phyloP scores from a whole-genome alignment of 2,888 invertebrate species.

The Pollenia griseotomentosa region DNA sequence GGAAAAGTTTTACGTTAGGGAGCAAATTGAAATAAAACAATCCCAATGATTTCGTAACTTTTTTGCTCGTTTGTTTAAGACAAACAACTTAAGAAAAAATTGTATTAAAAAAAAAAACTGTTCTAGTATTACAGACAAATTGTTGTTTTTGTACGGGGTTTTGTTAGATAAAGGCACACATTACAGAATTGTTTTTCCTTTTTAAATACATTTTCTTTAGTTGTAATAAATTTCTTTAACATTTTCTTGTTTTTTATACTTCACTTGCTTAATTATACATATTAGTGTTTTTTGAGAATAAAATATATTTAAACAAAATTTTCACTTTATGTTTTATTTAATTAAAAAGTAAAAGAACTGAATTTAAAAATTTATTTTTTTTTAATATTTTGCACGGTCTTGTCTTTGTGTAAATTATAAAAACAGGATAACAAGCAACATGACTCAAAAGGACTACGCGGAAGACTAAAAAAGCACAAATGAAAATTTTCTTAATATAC shows the following conservation, averaged over 20 bases:
- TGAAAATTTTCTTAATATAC: constrained; percentile 69
- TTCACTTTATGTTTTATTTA: constrained; percentile 27
- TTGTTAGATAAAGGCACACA: constrained; percentile 70
- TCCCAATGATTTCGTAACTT: constrained; percentile 45
- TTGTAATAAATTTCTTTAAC: constrained; percentile 16
- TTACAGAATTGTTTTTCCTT: constrained; percentile 49
- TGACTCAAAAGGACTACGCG: constrained; percentile 81
- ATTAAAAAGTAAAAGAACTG: constrained; percentile 3
- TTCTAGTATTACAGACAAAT: constrained; percentile 43
- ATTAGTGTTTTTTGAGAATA: background rate
- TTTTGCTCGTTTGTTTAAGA: background rate
- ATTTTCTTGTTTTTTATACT: background rate
- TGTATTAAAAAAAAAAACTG: background rate
- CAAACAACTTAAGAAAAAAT: constrained; percentile 39
- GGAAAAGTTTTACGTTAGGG: background rate
- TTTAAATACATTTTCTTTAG: constrained; percentile 20
- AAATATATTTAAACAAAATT: background rate
- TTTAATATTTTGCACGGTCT: constrained; percentile 66
- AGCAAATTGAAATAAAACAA: constrained; percentile 3
- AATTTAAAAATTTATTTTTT: constrained; percentile 8
- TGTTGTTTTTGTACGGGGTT: constrained; percentile 12
- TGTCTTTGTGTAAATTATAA: constrained; percentile 72
- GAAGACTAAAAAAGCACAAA: constrained; percentile 78
- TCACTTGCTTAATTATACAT: constrained; percentile 3
- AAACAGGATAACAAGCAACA: constrained; percentile 76